phyloP scores from a whole-genome alignment of 2,888 invertebrate genomes.

The Agrochola macilenta region DNA sequence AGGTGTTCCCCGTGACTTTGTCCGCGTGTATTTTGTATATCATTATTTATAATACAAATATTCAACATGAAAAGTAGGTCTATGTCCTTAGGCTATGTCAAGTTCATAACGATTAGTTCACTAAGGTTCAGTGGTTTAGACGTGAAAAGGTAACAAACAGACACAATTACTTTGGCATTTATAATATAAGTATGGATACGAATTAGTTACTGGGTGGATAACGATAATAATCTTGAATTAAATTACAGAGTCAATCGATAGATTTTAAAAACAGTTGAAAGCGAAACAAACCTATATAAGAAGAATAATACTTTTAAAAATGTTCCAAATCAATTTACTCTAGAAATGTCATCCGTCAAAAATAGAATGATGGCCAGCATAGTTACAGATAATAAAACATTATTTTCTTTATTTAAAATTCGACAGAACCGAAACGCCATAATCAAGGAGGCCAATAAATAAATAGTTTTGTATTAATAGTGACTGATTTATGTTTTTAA shows the following conservation, averaged over 20 bases:
- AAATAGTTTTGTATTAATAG: conserved; percentile 62
- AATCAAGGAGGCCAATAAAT: conserved; percentile 63
- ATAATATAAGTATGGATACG: neutral
- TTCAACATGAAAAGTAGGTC: neutral
- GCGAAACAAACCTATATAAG: neutral
- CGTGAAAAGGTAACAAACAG: too few relatives aligned
- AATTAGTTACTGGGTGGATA: neutral
- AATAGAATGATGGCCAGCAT: conserved; percentile 52
- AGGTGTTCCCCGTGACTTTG: neutral
- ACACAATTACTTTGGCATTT: neutral
- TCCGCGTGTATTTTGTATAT: neutral
- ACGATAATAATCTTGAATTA: neutral
- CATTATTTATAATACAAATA: neutral
- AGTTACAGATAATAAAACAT: conserved; percentile 42
- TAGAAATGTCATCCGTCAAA: conserved; percentile 55
- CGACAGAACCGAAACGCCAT: conserved; percentile 44
- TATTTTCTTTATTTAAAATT: conserved; percentile 42
- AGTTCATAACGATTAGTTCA: neutral
- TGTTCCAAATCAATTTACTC: conserved; percentile 39
- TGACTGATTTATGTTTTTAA: conserved; percentile 71
- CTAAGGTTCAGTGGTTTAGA: too few relatives aligned
- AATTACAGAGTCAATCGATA: neutral
- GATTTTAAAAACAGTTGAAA: neutral
- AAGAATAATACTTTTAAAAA: conserved; percentile 7
- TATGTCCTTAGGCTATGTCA: neutral